These are phyloP conservation scores for Bryconaethiops microstoma DNA, from an alignment of 2,797 vertebrate species.

Conservation along the genomic window DNA sequence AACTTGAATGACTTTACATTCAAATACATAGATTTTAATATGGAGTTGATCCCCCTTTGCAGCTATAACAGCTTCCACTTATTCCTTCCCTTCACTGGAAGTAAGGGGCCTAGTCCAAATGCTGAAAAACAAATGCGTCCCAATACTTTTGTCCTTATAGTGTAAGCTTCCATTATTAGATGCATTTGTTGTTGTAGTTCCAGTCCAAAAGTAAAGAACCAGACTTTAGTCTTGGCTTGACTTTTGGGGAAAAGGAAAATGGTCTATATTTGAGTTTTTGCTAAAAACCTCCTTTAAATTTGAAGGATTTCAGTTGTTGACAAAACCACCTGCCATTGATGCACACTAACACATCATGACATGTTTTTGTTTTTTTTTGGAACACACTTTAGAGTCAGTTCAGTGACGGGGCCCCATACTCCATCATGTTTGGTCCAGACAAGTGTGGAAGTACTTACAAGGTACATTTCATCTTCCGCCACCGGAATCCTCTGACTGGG, in stretches of 20 bases:
- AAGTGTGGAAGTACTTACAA: conserved; percentile 62
- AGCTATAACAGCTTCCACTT: no score
- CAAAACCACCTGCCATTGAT: background rate
- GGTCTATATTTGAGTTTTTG: no score
- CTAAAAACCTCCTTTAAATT: background rate
- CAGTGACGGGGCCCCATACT: conserved; percentile 62
- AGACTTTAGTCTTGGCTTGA: background rate
- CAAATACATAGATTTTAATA: no score
- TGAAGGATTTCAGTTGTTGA: background rate
- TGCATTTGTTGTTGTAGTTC: background rate
- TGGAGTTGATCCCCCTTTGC: no score
- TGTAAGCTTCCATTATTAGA: background rate
- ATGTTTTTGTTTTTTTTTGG: background rate
- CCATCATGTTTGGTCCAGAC: conserved; percentile 69
- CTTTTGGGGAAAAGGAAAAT: background rate
- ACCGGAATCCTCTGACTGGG: conserved; percentile 60
- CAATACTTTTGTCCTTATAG: no score
- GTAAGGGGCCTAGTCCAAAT: no score
- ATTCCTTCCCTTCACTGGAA: no score
- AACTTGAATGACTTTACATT: no score
- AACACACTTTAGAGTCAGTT: conserved; percentile 54
- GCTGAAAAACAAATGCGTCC: no score
- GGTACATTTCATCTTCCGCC: conserved; percentile 65
- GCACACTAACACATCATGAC: background rate
- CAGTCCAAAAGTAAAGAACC: background rate